These are phyloP conservation scores for Austrofundulus limnaeus DNA, from an alignment of 2,113 vertebrate species.

Conservation along the genomic window DNA sequence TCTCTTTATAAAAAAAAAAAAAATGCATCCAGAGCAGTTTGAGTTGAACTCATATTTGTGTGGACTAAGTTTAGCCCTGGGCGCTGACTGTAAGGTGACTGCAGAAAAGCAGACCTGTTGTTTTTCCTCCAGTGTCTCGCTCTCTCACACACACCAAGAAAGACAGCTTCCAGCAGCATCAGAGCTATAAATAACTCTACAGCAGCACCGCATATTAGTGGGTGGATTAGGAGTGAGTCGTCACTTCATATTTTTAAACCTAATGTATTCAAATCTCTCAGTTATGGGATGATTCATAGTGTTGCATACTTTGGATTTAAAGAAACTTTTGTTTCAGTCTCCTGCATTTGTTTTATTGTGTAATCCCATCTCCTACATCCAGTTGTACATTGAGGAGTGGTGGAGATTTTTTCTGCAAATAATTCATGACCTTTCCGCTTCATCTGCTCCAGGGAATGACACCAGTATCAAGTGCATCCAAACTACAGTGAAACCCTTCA, in stretches of 20 bases:
- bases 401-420: neutral
- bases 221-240: conserved; percentile 58
- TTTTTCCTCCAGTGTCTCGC: conserved; percentile 46
- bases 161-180: conserved; percentile 54
- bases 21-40: neutral
- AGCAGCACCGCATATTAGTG: conserved; percentile 55
- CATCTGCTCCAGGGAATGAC: conserved; percentile 17
- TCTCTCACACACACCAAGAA: conserved; percentile 33
- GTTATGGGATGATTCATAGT: conserved; percentile 32
- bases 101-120: conserved; percentile 45
- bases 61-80: conserved; percentile 18
- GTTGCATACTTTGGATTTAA: conserved; percentile 4
- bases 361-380: neutral
- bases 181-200: conserved; percentile 64
- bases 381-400: neutral
- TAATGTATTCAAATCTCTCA: conserved; percentile 43
- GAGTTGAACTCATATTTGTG: conserved; percentile 25
- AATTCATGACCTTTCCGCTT: conserved; percentile 15
- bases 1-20: neutral
- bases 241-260: conserved; percentile 62
- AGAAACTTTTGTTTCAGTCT: neutral
- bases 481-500: conserved; percentile 41
- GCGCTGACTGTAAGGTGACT: neutral
- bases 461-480: conserved; percentile 29
- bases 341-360: conserved; percentile 4